Evolutionary conservation across 2,888 invertebrate species (phyloP).

Genomic region (Dioctria rufipes): DNA sequence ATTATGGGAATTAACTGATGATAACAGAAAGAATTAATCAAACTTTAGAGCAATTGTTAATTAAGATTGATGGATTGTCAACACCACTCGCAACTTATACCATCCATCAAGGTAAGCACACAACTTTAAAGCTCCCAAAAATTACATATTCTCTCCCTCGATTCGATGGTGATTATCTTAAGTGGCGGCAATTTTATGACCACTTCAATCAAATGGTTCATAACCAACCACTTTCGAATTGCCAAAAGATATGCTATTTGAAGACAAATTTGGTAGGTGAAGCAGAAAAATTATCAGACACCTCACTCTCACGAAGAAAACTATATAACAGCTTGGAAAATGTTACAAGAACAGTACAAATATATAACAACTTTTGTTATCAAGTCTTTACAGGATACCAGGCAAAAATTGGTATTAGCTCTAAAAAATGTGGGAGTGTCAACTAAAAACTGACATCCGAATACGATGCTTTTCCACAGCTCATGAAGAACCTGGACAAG

Average conservation of each 20-base stretch:
- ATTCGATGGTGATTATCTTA: conserved; percentile 49
- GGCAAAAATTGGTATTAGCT: conserved; percentile 18
- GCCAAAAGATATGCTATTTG: conserved; percentile 56
- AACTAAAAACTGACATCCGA: background rate
- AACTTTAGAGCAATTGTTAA: background rate
- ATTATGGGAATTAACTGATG: conserved; percentile 19
- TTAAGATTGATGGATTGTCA: too few relatives aligned
- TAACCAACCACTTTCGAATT: conserved; percentile 37
- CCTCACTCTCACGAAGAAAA: conserved; percentile 51
- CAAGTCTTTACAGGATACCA: conserved; percentile 52
- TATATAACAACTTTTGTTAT: conserved; percentile 44
- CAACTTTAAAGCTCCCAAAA: conserved; percentile 39
- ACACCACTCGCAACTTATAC: background rate
- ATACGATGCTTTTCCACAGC: too few relatives aligned
- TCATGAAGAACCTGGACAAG: too few relatives aligned
- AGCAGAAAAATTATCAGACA: conserved; percentile 48
- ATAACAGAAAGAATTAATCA: too few relatives aligned
- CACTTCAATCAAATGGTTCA: conserved; percentile 47
- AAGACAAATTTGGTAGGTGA: conserved; percentile 51
- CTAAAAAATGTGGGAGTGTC: conserved; percentile 45
- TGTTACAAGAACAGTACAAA: conserved; percentile 51
- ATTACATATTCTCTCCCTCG: conserved; percentile 35
- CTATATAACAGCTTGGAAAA: conserved; percentile 50
- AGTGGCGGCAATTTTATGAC: conserved; percentile 54
- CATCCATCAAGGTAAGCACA: background rate